Conservation (phyloP, 1,140 invertebrate species). For the Euura saliciscinereae region DNA sequence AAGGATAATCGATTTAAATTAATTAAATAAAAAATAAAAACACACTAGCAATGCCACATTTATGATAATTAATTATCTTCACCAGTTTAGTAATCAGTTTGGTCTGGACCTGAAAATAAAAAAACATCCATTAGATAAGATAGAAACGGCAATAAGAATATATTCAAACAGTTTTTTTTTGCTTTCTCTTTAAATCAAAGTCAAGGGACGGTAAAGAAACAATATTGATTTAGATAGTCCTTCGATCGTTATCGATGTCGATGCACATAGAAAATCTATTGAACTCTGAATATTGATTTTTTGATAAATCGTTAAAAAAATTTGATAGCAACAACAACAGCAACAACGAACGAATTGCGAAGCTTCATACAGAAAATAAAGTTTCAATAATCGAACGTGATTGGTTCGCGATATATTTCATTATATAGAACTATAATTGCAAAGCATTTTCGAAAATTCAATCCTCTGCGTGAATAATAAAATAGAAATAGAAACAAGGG, state of each 20-base stretch:
- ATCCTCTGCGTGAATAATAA: too few species aligned
- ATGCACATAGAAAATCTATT: too few species aligned
- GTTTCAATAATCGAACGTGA: background rate
- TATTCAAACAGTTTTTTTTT: too few species aligned
- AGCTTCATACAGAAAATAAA: background rate
- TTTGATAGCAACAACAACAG: background rate
- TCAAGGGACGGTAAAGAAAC: too few species aligned
- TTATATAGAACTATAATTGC: background rate
- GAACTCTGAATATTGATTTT: too few species aligned
- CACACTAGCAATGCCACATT: conserved; percentile 35
- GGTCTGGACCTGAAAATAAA: conserved; percentile 45
- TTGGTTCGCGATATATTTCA: background rate
- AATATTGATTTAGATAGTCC: too few species aligned
- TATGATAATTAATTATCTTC: conserved; percentile 20
- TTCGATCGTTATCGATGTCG: too few species aligned
- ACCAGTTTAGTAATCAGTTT: conserved; percentile 44
- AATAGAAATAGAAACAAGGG: background rate
- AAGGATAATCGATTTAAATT: background rate
- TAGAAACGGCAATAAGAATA: conserved; percentile 16
- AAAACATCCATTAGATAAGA: background rate
- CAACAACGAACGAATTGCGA: background rate
- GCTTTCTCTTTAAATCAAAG: too few species aligned
- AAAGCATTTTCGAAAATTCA: background rate
- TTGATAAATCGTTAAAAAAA: too few species aligned
- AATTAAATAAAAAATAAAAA: conserved; percentile 19